Conservation (phyloP, 2,888 invertebrate genomes). For the Thelaira solivaga region DNA sequence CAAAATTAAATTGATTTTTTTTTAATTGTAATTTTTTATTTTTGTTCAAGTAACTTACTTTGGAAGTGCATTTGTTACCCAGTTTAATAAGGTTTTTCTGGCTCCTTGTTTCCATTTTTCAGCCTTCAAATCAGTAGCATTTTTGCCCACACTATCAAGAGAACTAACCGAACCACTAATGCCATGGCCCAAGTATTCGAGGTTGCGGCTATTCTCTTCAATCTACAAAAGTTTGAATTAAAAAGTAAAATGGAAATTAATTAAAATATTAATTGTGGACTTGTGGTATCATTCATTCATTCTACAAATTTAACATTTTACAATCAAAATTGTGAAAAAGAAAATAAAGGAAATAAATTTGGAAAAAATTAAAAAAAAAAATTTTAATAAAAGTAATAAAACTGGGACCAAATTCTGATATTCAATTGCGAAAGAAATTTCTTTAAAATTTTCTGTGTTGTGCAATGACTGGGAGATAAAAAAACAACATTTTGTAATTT, state of each 20-base stretch:
- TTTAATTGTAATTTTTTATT: not conserved
- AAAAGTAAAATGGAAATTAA: not conserved
- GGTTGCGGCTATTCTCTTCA: conserved; percentile 94
- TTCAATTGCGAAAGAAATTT: no score
- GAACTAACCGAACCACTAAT: conserved; percentile 89
- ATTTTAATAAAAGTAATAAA: no score
- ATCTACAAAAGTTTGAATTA: conserved; percentile 81
- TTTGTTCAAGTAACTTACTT: conserved; percentile 79
- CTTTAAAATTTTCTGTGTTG: no score
- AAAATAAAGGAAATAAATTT: no score
- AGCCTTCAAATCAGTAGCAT: conserved; percentile 79
- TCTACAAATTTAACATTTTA: no score
- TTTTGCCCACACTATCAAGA: conserved; percentile 85
- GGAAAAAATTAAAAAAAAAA: no score
- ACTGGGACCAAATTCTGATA: no score
- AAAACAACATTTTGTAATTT: no score
- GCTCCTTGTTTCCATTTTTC: conserved; percentile 93
- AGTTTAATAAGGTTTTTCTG: conserved; percentile 92
- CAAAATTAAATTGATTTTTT: conserved; percentile 55
- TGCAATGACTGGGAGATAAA: no score
- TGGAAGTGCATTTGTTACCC: conserved; percentile 95
- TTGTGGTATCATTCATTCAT: no score
- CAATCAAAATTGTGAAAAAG: no score
- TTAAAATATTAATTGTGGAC: no score
- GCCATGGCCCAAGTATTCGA: conserved; percentile 89